A percentile compares a stretch with the other conserved stretches of the same genome.
Conservation (phyloP, 2,888 invertebrate species). For the Mycalesis mineus region DNA sequence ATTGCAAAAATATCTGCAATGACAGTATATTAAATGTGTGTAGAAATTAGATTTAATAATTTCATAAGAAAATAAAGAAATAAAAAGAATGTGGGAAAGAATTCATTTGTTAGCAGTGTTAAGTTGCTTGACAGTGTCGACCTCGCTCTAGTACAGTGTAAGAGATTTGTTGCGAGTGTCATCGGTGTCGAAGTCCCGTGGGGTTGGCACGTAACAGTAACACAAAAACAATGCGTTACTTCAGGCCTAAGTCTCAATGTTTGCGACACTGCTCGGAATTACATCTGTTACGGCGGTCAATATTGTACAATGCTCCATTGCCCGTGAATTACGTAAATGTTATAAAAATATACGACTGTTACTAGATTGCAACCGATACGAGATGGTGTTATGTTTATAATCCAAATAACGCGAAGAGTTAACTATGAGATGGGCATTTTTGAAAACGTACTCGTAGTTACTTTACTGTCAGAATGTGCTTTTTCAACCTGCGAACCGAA, state of each 20-base stretch:
- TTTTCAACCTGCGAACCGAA: too few relatives aligned
- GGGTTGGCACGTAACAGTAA: background rate
- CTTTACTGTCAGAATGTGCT: too few relatives aligned
- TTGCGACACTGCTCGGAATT: background rate
- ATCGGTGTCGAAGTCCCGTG: background rate
- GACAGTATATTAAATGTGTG: too few relatives aligned
- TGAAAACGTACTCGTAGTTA: too few relatives aligned
- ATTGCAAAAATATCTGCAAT: too few relatives aligned
- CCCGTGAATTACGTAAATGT: background rate
- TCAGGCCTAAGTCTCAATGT: background rate
- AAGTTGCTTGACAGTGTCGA: background rate
- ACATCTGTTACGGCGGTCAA: background rate
- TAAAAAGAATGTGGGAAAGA: too few relatives aligned
- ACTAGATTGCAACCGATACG: background rate
- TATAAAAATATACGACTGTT: background rate
- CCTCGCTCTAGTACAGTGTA: background rate
- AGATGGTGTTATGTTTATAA: background rate
- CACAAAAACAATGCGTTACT: background rate
- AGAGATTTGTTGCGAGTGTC: too few relatives aligned
- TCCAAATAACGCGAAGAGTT: too few relatives aligned
- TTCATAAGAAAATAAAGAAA: too few relatives aligned
- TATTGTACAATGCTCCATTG: background rate
- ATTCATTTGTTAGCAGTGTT: too few relatives aligned
- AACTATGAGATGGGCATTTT: too few relatives aligned
- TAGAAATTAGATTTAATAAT: too few relatives aligned